phyloP scores from a whole-genome alignment of 2,888 invertebrate genomes.

The Frankliniella intonsa region DNA sequence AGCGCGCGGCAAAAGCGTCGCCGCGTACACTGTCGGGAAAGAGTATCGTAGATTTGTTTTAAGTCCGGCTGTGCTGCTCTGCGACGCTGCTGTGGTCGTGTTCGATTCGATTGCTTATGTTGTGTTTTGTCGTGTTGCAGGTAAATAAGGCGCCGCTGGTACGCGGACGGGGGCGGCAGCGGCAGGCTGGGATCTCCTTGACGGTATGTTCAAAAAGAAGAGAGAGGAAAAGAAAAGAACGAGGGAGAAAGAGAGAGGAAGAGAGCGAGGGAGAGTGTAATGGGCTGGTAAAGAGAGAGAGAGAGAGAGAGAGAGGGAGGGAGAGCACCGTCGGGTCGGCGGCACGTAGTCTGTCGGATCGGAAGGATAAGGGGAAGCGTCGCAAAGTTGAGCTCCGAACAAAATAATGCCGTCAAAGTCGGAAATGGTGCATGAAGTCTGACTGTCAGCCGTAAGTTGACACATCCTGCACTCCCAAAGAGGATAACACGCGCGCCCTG shows the following conservation, averaged over 20 bases:
- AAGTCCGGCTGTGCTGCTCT: no score
- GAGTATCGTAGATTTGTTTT: no score
- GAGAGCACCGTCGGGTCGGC: no score
- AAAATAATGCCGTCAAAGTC: constrained; percentile 10
- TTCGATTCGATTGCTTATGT: no score
- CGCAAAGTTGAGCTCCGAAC: not conserved
- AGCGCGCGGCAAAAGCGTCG: not conserved
- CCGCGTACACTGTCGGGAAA: no score
- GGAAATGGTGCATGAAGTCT: constrained; percentile 20
- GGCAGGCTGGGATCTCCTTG: not conserved
- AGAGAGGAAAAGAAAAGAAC: no score
- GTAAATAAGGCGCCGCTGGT: not conserved
- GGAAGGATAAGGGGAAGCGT: no score
- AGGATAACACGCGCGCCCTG: not conserved
- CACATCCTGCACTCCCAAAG: not conserved
- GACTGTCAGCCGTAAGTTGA: constrained; percentile 9
- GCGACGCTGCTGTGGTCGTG: no score
- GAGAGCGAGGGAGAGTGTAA: not conserved
- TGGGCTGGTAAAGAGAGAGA: not conserved
- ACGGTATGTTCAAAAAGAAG: not conserved
- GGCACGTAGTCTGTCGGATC: no score
- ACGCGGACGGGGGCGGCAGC: not conserved
- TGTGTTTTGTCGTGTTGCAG: not conserved
- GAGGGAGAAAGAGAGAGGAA: no score
- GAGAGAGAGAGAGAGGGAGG: no score